Percentiles rank a stretch among this genome's conserved stretches.
Evolutionary conservation across 1,140 invertebrate genomes (phyloP).

Genomic region (Pomacea maculata): DNA sequence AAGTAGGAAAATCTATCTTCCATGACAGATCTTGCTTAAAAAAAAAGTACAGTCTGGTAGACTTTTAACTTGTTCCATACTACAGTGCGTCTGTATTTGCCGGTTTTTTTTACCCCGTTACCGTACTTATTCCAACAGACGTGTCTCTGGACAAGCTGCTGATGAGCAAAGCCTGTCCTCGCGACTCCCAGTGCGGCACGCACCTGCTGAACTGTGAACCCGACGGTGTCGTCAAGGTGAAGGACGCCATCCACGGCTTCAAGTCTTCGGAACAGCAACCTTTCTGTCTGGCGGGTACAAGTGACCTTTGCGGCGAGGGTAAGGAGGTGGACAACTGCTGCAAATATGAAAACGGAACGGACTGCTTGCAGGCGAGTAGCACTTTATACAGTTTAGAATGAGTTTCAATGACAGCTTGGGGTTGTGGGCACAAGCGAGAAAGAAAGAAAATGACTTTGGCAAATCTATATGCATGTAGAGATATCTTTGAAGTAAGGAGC

Average conservation of each 20-base stretch:
- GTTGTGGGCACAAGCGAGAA: no score
- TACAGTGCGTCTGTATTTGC: background rate
- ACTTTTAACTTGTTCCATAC: background rate
- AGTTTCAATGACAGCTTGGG: no score
- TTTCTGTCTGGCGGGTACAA: background rate
- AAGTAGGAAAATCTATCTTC: background rate
- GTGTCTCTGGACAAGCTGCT: background rate
- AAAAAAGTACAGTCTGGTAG: background rate
- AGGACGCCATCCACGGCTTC: conserved; percentile 1
- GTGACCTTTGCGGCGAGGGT: background rate
- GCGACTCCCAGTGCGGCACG: background rate
- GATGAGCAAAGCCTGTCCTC: background rate
- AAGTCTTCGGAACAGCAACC: background rate
- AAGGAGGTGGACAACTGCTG: background rate
- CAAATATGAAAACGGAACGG: background rate
- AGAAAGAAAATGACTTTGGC: no score
- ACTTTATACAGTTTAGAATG: no score
- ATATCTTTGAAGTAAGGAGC: no score
- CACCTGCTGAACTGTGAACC: conserved; percentile 12
- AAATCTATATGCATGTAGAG: no score
- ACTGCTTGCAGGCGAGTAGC: background rate
- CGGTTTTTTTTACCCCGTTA: no score
- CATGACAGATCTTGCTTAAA: background rate
- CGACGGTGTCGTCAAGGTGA: background rate
- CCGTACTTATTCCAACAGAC: background rate